Evolutionary conservation across 2,113 vertebrate genomes (phyloP), one percentile per base, ranked within the genome.

Genomic region (Eretmochelys imbricata): DNA sequence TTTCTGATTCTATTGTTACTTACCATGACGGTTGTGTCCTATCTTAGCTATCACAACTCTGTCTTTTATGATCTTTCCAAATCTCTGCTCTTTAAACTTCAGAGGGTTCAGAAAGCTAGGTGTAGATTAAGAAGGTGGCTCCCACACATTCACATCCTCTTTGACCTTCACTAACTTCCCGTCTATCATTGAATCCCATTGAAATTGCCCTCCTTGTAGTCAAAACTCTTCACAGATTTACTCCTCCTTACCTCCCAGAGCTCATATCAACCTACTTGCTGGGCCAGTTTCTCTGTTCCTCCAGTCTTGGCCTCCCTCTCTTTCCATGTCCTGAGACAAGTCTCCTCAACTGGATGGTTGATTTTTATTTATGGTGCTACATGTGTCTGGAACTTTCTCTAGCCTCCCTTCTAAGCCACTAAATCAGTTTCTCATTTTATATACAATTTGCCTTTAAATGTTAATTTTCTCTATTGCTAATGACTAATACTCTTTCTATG

Each of bases 1-100:
- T 42, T 54, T 95, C 24, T 31, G 84, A 89, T 84, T 82, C 42
- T 94, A 82, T 94, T 88, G 92, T 49, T 69, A 93, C 12, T 38
- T 69, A 94, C 29, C 80, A 31, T 91, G 84, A 94, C 59, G 94
- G 84, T 94, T 95, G 24, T 92, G 90, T 95, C 91, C 90, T 81
- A 62, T 17, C 6, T 82, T 90, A 89, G 48, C 90, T 97, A 97
- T 93, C 86, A 91, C 20, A 59, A n/a, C 48, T 90, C 90, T 94
- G 76, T 91, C 95, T 57, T 92, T 89, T 94, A 95, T 96, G 82
- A 85, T 75, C 82, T 96, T 93, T 87, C 91, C 95, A 91, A 38
- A 81, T 53, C 85, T 90, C 88, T 42, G 12, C 88, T 93, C 12
- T 87, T 85, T 76, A 90, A 90, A 59, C 2, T 89, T 84, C 54